Base-by-base conservation (phyloP, 37 sponge, comb jelly and placozoan species). In the Eunapius fragilis region DNA sequence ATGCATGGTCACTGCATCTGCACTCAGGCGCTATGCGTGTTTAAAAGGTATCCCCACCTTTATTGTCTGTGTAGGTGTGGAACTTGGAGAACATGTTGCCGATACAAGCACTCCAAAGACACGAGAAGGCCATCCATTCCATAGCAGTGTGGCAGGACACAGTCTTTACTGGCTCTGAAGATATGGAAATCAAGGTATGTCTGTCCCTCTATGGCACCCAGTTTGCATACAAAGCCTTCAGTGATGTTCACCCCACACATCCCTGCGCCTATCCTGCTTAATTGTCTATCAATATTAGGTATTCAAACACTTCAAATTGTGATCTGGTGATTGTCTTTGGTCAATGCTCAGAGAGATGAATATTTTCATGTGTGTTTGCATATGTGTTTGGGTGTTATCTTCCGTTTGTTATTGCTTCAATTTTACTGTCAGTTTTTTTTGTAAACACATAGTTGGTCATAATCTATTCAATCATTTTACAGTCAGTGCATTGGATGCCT, bases 61-160 rank as follows among this genome's bases (percentile, higher is more conserved):
- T n/a, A n/a, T n/a, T 41, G 41, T 41, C 3, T 6, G 6, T 41
- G 41, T 33, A 95, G 96, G 93, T 97, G 11, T 97, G 97, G 97
- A 92, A 92, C 68, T 78, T 97, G 85, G 95, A 94, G 77, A 97
- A 97, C 74, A 87, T 90, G 89, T 85, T 97, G 25, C 97, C 97
- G 6, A 94, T 97, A 31, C 91, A 92, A 67, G 82, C 93, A 31
- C 84, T 97, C 0, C 92, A 97, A 68, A 87, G 97, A 77, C 97
- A 97, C 36, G 97, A 97, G 84, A 89, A 86, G 67, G 73, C 93
- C 19, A 87, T 97, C 35, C 81, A 88, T 24, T 80, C 93, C 23
- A 47, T 97, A 38, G 87, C 95, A 14, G 26, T 97, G n/a, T 87
- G 76, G 70, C 88, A 92, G 32, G 97, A 97, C 75, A 81, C 87